phyloP scores from a whole-genome alignment of 2,113 vertebrate genomes.

The Myodes glareolus region DNA sequence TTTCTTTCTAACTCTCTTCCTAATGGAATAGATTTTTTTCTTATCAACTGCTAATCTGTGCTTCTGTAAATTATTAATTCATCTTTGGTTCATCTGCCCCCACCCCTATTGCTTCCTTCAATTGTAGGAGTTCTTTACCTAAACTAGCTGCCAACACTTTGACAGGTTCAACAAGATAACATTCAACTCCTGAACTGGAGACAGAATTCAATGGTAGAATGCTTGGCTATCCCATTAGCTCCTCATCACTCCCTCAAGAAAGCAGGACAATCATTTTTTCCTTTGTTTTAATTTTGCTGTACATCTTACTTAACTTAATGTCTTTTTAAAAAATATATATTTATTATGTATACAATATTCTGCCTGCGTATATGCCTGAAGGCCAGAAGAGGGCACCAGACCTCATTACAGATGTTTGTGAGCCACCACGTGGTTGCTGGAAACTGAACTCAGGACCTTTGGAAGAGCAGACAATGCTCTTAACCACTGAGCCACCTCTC shows the following conservation, averaged over 20 bases:
- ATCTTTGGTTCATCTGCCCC: neutral
- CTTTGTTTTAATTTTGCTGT: neutral
- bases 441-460: too few species aligned
- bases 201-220: neutral
- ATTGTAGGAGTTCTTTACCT: conserved; percentile 2
- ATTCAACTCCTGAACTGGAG: neutral
- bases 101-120: neutral
- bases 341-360: too few species aligned
- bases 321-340: too few species aligned
- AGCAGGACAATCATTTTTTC: neutral
- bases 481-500: too few species aligned
- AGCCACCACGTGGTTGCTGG: too few species aligned
- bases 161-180: neutral
- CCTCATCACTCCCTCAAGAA: neutral
- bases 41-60: neutral
- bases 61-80: neutral
- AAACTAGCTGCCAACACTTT: neutral
- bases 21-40: neutral
- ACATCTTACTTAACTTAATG: neutral
- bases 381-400: too few species aligned
- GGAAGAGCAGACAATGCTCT: too few species aligned
- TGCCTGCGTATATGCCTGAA: too few species aligned
- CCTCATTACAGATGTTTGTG: too few species aligned
- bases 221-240: neutral
- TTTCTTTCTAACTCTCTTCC: conserved; percentile 6